Percentiles rank a stretch among this genome's conserved stretches.
These are phyloP conservation scores for Orchesella cincta DNA, from an alignment of 1,140 invertebrate genomes.

Conservation along the genomic window DNA sequence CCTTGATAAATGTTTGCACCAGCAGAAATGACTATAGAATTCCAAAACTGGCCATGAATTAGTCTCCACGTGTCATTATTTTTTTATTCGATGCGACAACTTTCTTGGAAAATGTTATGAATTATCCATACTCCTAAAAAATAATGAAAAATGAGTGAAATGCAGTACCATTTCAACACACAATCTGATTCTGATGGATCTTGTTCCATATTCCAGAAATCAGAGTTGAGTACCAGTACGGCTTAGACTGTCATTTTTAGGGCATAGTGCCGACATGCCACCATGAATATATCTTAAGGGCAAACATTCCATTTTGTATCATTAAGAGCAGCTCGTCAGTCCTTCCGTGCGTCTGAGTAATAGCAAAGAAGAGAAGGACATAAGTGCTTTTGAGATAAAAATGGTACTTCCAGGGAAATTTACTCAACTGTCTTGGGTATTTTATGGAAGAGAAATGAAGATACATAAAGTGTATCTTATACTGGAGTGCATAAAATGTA, in stretches of 20 bases:
- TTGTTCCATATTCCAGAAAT: neutral
- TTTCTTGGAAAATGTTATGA: neutral
- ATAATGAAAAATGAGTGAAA: neutral
- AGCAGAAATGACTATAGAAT: too few species aligned
- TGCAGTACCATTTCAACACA: neutral
- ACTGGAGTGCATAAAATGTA: neutral
- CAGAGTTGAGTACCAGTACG: neutral
- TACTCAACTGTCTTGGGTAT: neutral
- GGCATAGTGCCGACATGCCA: neutral
- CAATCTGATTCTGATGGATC: neutral
- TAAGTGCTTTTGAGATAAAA: neutral
- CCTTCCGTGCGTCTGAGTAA: neutral
- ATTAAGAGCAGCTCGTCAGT: conserved; percentile 24
- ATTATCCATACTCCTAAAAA: neutral
- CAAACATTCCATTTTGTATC: conserved; percentile 43
- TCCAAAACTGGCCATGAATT: too few species aligned
- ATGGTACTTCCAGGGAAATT: neutral
- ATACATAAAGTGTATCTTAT: neutral
- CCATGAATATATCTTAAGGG: conserved; percentile 37
- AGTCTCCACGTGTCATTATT: too few species aligned
- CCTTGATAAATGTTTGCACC: too few species aligned
- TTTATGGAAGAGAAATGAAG: too few species aligned
- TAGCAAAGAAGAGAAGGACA: neutral
- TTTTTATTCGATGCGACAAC: too few species aligned
- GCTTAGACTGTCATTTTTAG: neutral